Base-by-base conservation (phyloP, 2,888 invertebrate genomes). In the Priocnemis perturbator region DNA sequence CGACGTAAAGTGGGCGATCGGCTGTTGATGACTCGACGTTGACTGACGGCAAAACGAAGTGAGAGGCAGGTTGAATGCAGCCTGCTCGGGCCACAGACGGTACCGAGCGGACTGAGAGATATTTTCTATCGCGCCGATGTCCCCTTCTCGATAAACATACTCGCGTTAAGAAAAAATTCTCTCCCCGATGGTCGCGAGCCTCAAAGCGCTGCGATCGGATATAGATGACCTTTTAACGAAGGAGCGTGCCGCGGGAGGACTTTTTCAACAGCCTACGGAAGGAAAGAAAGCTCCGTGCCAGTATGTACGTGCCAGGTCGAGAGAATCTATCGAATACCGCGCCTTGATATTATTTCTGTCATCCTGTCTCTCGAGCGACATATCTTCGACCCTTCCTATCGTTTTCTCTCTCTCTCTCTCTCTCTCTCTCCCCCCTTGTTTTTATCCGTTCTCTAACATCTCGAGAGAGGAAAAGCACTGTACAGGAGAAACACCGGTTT, bases 291-390 rank as follows among this genome's bases (percentile, higher is more conserved):
- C 17, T 55, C 26, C 3, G 55, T 15, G n/a, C n/a, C 21, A 53
- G 53, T 20, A n/a, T 59, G 47, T 20, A 47, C 21, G 14, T 47
- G 21, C 23, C 20, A 15, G 20, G 56, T 64, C 52, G 23, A 62
- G 60, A 64, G 53, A 59, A 68, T 26, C 73, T 53, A 48, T 45
- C 55, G 48, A 55, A 57, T 3, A 44, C 47, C 9, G 65, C 53
- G 52, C 66, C 48, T 47, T 64, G 55, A 45, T 65, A 26, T 26
- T 26, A 26, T 26, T 26, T 26, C 37, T 20, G 4, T 58, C 45
- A 17, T 37, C 30, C 58, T 58, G 30, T 58, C 58, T 37, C 21
- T 55, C 45, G 5, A 26, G 3, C 26, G 5, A 26, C 26, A 26
- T 26, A 26, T 30, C 26, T 45, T 47, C 44, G 55, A 15, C 50